Conservation (phyloP, 2,113 vertebrate genomes). For the Pelvicachromis taeniatus region DNA sequence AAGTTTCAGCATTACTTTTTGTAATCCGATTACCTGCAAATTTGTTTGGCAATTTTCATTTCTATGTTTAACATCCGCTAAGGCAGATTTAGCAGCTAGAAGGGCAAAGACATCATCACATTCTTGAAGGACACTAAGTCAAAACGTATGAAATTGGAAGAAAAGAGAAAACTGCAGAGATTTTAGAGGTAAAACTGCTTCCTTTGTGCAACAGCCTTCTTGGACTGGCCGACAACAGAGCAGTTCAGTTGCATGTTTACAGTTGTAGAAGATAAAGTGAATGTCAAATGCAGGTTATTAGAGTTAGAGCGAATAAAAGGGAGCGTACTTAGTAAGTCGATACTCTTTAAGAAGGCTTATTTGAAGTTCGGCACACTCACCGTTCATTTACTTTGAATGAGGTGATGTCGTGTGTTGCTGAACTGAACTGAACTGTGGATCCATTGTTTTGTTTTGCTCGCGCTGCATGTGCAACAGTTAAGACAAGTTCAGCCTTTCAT, state of each 20-base stretch:
- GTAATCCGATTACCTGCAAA: neutral
- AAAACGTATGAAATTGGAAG: neutral
- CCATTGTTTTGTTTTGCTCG: neutral
- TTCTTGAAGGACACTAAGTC: neutral
- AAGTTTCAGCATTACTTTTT: neutral
- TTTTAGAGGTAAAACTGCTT: neutral
- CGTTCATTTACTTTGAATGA: neutral
- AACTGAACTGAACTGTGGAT: no score
- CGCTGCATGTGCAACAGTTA: no score
- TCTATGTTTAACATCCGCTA: neutral
- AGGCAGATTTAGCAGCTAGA: rapidly evolving
- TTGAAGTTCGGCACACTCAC: neutral
- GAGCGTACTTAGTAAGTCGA: neutral
- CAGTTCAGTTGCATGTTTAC: neutral
- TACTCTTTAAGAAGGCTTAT: neutral
- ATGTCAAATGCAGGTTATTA: neutral
- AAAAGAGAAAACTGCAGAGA: neutral
- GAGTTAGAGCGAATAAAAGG: neutral
- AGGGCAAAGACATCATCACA: neutral
- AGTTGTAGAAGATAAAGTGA: neutral
- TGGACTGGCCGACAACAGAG: neutral
- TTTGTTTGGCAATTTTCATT: neutral
- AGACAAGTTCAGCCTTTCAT: no score
- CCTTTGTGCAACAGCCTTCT: neutral
- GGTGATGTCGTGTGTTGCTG: neutral